A percentile compares a stretch with the other conserved stretches of the same genome.
Evolutionary conservation across 2,888 invertebrate genomes (phyloP).

Genomic region (Drepanosiphum platanoidis): DNA sequence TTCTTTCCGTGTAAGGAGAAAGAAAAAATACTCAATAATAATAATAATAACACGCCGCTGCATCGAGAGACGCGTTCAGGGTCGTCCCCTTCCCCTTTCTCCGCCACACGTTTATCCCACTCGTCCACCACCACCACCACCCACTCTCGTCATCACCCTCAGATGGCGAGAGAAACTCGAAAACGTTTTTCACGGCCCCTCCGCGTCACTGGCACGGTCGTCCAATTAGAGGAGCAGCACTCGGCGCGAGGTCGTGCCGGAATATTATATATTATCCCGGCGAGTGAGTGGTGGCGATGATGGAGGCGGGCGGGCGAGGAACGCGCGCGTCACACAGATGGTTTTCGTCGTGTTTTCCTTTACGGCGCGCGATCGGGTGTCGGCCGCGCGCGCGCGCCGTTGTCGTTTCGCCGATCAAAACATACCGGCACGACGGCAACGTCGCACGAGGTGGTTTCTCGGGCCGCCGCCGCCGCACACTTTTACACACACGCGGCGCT

Average conservation of each 20-base stretch:
- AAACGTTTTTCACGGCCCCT: constrained; percentile 49
- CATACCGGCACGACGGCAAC: constrained; percentile 60
- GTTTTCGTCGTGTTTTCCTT: constrained; percentile 55
- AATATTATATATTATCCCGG: constrained; percentile 19
- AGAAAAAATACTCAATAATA: no score
- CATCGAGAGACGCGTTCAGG: constrained; percentile 6
- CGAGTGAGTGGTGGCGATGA: neutral
- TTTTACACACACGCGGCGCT: constrained; percentile 13
- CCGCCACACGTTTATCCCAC: neutral
- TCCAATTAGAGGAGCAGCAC: constrained; percentile 45
- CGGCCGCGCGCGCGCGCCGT: constrained; percentile 29
- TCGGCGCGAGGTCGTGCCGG: neutral
- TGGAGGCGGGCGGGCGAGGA: constrained; percentile 18
- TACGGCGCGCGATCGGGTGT: neutral
- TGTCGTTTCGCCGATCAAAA: constrained; percentile 59
- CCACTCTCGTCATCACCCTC: neutral
- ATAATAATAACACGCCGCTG: neutral
- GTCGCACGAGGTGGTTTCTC: no score
- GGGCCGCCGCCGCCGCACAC: constrained; percentile 2
- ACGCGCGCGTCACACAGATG: constrained; percentile 46
- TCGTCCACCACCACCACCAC: neutral
- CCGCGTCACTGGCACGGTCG: neutral
- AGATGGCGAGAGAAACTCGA: constrained; percentile 13
- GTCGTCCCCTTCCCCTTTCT: neutral
- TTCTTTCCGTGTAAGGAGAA: neutral